These are phyloP conservation scores for Petrosia ficiformis DNA, from an alignment of 37 sponge, comb jelly and placozoan species.

Conservation along the genomic window DNA sequence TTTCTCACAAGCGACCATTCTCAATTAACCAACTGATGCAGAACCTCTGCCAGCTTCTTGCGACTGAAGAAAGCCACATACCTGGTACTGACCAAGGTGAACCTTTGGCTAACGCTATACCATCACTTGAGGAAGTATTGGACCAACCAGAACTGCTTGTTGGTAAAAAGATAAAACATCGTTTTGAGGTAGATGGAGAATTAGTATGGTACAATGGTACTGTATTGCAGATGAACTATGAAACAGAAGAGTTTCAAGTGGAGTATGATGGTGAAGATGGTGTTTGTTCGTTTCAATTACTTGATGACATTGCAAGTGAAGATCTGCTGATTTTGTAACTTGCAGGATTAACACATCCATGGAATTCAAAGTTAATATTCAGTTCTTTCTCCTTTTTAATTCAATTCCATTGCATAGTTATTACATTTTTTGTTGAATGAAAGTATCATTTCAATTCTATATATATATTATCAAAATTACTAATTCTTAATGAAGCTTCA, in stretches of 20 bases:
- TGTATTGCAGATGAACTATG: neutral
- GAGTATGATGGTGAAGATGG: slow-evolving; percentile 34
- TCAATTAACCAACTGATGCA: neutral
- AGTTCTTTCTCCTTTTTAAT: too few relatives aligned
- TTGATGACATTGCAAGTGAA: slow-evolving; percentile 24
- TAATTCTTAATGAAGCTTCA: too few relatives aligned
- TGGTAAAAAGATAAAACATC: slow-evolving; percentile 11
- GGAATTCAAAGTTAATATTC: too few relatives aligned
- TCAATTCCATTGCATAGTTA: too few relatives aligned
- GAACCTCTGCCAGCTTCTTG: neutral
- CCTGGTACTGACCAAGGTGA: too few relatives aligned
- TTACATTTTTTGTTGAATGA: too few relatives aligned
- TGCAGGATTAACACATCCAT: too few relatives aligned
- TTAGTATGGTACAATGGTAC: slow-evolving; percentile 29
- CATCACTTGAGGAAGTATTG: slow-evolving; percentile 10
- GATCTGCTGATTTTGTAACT: too few relatives aligned
- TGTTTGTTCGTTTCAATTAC: slow-evolving; percentile 1
- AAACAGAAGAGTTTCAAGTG: slow-evolving; percentile 30
- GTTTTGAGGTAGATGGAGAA: slow-evolving; percentile 29
- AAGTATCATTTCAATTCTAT: too few relatives aligned
- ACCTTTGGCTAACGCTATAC: too few relatives aligned
- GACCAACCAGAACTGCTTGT: slow-evolving; percentile 6
- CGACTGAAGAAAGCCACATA: neutral
- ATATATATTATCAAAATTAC: too few relatives aligned
- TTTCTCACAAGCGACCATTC: neutral